Base-by-base conservation (phyloP, 2,888 invertebrate genomes). In the Platycheirus albimanus region DNA sequence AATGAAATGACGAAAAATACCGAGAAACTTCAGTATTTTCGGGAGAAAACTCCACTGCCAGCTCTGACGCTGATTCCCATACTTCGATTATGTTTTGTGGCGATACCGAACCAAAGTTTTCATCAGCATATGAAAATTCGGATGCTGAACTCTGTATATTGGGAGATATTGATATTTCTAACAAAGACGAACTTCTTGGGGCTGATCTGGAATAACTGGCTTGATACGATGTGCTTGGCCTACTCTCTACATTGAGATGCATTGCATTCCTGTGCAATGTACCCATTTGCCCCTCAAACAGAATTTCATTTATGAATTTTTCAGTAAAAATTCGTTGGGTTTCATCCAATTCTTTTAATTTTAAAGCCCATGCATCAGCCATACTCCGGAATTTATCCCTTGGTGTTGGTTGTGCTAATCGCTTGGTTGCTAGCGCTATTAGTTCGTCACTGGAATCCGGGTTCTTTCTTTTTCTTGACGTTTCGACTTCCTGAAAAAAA, bases 311-410 rank as follows among this genome's bases (percentile, higher is more conserved):
- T n/a, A n/a, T 86, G 30, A 90, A 87, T 86, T 91, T 92, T 80
- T 91, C 91, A 4, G 91, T 91, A 78, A 90, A 90, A 80, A 91
- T 88, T 86, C 91, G 89, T 87, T 92, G 91, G 71, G 90, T 89
- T 13, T 89, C 74, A 71, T 89, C 86, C 90, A 92, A 89, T 84
- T 89, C 89, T 70, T 90, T 87, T n/a, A 91, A 86, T 86, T 91
- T 91, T 2, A 89, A 88, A 10, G 91, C 91, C 79, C 91, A 91
- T 72, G 90, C 89, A 69, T 88, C 86, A 20, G 91, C 91, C 71
- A 91, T 88, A 11, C 89, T 90, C 71, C 91, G 90, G 56, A 88
- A 91, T 47, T 91, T 91, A 70, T 90, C 89, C 84, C 89, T n/a
- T n/a, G n/a, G n/a, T n/a, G n/a, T 89, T 5, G 61, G 41, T 13